Percentiles rank a stretch among this genome's conserved stretches.
Evolutionary conservation across 2,113 vertebrate genomes (phyloP).

Genomic region (Actenoides hombroni): DNA sequence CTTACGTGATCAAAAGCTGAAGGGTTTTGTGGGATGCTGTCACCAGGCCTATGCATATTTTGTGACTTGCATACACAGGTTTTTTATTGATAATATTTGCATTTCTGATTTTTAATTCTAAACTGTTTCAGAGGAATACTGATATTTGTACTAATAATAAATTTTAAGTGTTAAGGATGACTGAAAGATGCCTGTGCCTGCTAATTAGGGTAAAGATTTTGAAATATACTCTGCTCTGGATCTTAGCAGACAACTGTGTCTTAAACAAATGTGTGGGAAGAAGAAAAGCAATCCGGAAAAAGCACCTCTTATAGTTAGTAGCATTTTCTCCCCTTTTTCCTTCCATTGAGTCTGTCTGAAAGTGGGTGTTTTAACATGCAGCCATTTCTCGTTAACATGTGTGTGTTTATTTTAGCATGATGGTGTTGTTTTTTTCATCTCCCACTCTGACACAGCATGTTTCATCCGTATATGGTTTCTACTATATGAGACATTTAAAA

Average conservation of each 20-base stretch:
- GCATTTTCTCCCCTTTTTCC: conserved; percentile 65
- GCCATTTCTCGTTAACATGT: conserved; percentile 72
- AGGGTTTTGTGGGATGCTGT: background rate
- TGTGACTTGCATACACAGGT: background rate
- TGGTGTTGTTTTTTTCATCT: conserved; percentile 70
- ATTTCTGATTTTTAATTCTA: conserved; percentile 6
- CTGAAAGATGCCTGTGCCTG: conserved; percentile 64
- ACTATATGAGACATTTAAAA: conserved; percentile 71
- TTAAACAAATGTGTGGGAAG: conserved; percentile 75
- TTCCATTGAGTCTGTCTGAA: conserved; percentile 73
- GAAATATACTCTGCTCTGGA: conserved; percentile 71
- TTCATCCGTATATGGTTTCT: conserved; percentile 73
- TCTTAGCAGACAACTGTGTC: conserved; percentile 68
- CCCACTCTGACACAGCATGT: conserved; percentile 78
- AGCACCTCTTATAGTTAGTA: conserved; percentile 74
- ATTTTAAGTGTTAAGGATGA: background rate
- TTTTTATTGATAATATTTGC: background rate
- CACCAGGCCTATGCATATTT: background rate
- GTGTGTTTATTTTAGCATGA: conserved; percentile 76
- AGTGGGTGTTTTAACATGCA: conserved; percentile 75
- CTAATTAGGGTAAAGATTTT: conserved; percentile 68
- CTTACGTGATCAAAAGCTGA: background rate
- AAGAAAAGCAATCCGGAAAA: conserved; percentile 69
- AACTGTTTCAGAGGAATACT: background rate
- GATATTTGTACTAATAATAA: background rate